Percentiles rank a stretch among this genome's conserved stretches.
These are phyloP conservation scores for Dendrolimus pini DNA, from an alignment of 2,888 invertebrate species.

Conservation along the genomic window DNA sequence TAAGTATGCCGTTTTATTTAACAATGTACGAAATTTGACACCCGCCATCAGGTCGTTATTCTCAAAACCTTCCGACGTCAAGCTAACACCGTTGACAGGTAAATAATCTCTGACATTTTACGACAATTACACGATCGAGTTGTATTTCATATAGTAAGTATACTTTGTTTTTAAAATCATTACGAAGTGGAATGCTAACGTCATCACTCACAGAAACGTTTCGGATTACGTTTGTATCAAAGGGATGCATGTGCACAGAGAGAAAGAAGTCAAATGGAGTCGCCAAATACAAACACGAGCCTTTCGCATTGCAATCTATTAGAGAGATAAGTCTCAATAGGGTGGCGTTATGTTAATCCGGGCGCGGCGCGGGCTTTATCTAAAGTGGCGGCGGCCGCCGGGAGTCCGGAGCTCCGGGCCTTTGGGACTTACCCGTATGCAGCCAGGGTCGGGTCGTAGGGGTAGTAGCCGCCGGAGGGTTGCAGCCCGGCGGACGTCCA, in stretches of 20 bases:
- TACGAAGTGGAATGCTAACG: neutral
- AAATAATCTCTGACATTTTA: constrained; percentile 15
- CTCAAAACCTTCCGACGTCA: neutral
- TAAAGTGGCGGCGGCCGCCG: constrained; percentile 57
- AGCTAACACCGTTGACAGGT: constrained; percentile 7
- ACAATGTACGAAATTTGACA: neutral
- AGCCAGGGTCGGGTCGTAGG: constrained; percentile 93
- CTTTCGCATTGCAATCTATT: constrained; percentile 73
- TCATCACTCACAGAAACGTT: constrained; percentile 37
- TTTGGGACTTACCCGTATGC: constrained; percentile 91
- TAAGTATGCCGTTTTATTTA: neutral
- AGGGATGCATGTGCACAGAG: constrained; percentile 53
- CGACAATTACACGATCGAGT: constrained; percentile 4
- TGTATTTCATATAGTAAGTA: constrained; percentile 12
- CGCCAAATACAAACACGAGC: constrained; percentile 65
- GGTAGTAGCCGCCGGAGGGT: constrained; percentile 94
- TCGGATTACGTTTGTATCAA: constrained; percentile 25
- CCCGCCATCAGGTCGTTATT: constrained; percentile 4
- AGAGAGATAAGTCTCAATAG: constrained; percentile 65
- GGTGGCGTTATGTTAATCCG: constrained; percentile 68
- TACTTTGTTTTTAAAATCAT: neutral
- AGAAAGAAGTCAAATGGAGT: constrained; percentile 52
- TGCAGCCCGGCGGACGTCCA: constrained; percentile 95
- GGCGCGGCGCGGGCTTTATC: constrained; percentile 60
- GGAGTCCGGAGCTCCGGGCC: constrained; percentile 49